These are phyloP conservation scores for Peromyscus maniculatus DNA, from an alignment of 2,113 vertebrate genomes.

Conservation along the genomic window DNA sequence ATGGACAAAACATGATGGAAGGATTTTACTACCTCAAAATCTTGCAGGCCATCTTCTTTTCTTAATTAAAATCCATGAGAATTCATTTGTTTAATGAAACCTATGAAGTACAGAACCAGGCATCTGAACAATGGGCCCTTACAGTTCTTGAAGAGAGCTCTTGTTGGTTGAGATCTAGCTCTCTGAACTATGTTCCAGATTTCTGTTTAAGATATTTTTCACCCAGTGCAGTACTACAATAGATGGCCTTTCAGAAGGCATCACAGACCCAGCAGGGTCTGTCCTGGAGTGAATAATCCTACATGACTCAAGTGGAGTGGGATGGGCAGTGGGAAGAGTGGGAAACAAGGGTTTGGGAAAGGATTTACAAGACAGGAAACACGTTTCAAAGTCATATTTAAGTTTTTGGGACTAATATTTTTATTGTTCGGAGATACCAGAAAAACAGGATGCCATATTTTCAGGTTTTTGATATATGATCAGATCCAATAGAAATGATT, in stretches of 20 bases:
- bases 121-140: constrained; percentile 54
- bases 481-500: constrained; percentile 5
- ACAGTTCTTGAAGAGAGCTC: constrained; percentile 62
- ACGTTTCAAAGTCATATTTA: constrained; percentile 68
- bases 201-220: constrained; percentile 76
- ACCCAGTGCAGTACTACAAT: constrained; percentile 64
- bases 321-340: neutral
- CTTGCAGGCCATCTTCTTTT: constrained; percentile 52
- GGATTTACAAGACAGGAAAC: constrained; percentile 44
- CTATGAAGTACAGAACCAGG: constrained; percentile 59
- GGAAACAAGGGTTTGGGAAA: neutral
- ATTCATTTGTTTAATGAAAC: constrained; percentile 53
- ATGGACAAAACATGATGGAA: constrained; percentile 25
- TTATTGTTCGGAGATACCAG: constrained; percentile 57
- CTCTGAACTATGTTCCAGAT: constrained; percentile 79
- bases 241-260: constrained; percentile 79
- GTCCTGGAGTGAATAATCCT: constrained; percentile 55
- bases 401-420: constrained; percentile 65
- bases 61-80: constrained; percentile 58
- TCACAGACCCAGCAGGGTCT: constrained; percentile 63
- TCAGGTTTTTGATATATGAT: constrained; percentile 15
- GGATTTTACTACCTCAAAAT: constrained; percentile 52
- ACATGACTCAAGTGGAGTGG: constrained; percentile 21
- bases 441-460: neutral
- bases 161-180: constrained; percentile 72